Percentiles rank a stretch among this genome's conserved stretches.
phyloP scores from a whole-genome alignment of 1,140 invertebrate genomes.

The Rhopalosiphum padi region DNA sequence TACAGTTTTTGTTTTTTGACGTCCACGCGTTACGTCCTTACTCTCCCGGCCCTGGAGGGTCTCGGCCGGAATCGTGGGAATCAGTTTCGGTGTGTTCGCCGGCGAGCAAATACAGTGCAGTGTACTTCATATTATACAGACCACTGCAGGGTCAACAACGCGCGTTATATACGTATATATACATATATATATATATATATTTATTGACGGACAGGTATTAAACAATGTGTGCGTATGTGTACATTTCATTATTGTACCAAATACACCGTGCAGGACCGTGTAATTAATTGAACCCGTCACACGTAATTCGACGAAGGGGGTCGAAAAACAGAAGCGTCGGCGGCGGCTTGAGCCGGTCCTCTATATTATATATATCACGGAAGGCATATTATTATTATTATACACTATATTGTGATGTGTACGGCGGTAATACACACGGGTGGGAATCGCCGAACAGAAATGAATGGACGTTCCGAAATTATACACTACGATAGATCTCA shows the following conservation, averaged over 20 bases:
- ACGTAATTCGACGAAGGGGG: conserved; percentile 47
- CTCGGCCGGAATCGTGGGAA: conserved; percentile 40
- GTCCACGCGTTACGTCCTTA: not conserved
- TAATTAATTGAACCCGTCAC: conserved; percentile 55
- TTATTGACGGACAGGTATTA: conserved; percentile 52
- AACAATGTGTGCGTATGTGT: conserved; percentile 15
- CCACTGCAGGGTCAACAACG: conserved; percentile 37
- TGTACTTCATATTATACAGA: not conserved
- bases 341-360: not conserved
- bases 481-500: not conserved
- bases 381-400: conserved; percentile 7
- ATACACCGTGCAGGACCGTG: conserved; percentile 25
- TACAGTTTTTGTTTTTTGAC: not conserved
- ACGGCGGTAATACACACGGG: not conserved
- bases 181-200: not conserved
- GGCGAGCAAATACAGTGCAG: conserved; percentile 27
- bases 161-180: not conserved
- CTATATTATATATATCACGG: not conserved
- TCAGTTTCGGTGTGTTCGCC: conserved; percentile 7
- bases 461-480: not conserved
- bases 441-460: not conserved
- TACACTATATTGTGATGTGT: not conserved
- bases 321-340: conserved; percentile 36
- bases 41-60: not conserved
- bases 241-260: conserved; percentile 41